Conservation (phyloP, 2,797 vertebrate species). For the Mormyrus proboscirostris region DNA sequence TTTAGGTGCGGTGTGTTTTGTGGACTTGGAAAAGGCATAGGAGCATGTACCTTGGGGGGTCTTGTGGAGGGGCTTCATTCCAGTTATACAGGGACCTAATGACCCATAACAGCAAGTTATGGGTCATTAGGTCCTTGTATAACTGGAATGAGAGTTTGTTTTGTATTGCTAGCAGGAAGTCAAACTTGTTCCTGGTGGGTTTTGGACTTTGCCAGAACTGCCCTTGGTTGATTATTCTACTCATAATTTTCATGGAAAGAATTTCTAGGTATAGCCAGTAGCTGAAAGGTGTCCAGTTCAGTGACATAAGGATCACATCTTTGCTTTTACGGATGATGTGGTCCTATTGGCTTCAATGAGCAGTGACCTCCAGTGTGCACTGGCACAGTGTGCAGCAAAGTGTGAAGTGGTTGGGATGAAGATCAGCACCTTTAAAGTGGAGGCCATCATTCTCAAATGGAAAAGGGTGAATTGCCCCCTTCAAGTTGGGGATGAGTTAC, state of each 20-base stretch:
- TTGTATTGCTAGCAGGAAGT: not conserved
- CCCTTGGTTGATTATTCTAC: not conserved
- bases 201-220: not conserved
- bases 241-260: not conserved
- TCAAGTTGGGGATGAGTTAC: not conserved
- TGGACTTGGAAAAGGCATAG: not conserved
- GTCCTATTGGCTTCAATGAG: not conserved
- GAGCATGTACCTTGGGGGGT: not conserved
- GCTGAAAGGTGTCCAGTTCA: not conserved
- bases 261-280: not conserved
- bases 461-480: not conserved
- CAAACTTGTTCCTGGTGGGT: not conserved
- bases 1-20: not conserved
- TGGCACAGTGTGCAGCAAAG: not conserved
- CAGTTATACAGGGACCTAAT: no score
- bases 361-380: not conserved
- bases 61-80: no score
- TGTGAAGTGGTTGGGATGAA: not conserved
- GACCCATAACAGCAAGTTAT: not conserved
- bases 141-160: not conserved
- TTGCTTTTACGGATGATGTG: not conserved
- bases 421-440: not conserved
- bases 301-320: not conserved
- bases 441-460: not conserved
- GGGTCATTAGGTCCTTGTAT: not conserved